Evolutionary conservation across 2,113 vertebrate species (phyloP), one percentile per base, ranked within the genome.

Genomic region (Heteronetta atricapilla): DNA sequence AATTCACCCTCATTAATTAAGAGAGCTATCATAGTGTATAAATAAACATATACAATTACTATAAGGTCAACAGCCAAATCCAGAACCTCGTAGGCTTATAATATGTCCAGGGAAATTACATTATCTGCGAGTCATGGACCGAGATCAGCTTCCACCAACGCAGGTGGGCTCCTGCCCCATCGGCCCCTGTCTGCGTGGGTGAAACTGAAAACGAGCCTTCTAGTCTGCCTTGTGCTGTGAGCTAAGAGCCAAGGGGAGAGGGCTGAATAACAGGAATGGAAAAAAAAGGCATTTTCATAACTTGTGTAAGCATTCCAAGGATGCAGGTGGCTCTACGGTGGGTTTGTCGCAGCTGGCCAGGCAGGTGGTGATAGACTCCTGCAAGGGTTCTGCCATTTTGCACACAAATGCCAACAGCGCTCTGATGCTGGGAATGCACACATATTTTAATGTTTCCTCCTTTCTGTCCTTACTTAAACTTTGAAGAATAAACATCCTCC

Each of bases 131-230:
- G 60, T 40, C 48, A 93, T 1, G 19, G 66, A 34, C 26, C 13
- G 53, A 79, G 42, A 33, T 88, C 66, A 29, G 50, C 29, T 86
- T 81, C 62, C 42, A 91, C 63, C 25, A 84, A 34, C 2, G 26
- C 64, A 63, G 44, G 2, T 64, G 67, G 72, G 59, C 26, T 81
- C 36, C n/a, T 44, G 23, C 36, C 62, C 25, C 36, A 7, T 2
- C 8, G 1, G 48, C 55, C 36, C 38, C 1, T 44, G 70, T 2
- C 50, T 1, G 1, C 0, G 12, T 19, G 4, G 18, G 6, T 1
- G 4, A 91, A 38, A 62, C 8, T 23, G 58, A 88, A 40, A 73
- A 66, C 0, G 0, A 94, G 44, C 31, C 58, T 48, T 82, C 2
- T 0, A 40, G 25, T 22, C 21, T 56, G 56, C 33, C 40, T 63